phyloP scores from a whole-genome alignment of 2,888 invertebrate genomes.

The Apamea crenata region DNA sequence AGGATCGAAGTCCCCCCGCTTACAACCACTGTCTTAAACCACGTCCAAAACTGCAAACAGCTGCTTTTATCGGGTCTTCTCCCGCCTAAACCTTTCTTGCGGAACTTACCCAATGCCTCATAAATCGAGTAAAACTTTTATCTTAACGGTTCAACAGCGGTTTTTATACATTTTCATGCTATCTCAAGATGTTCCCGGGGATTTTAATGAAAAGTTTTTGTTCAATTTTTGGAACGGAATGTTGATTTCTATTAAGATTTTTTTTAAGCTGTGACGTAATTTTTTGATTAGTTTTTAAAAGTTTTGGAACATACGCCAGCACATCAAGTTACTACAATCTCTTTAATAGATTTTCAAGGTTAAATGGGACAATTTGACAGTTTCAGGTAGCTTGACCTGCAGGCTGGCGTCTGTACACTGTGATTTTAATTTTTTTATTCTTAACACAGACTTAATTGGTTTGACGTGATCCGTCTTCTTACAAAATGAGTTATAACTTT shows the following conservation, averaged over 20 bases:
- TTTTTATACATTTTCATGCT: slow-evolving; percentile 58
- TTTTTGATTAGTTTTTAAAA: slow-evolving; percentile 10
- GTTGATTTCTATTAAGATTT: slow-evolving; percentile 26
- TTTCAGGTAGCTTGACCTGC: too few species aligned
- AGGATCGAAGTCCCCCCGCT: slow-evolving; percentile 1
- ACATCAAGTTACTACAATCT: too few species aligned
- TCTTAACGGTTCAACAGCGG: slow-evolving; percentile 59
- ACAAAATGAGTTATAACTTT: too few species aligned
- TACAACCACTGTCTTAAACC: slow-evolving; percentile 26
- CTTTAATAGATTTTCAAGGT: too few species aligned
- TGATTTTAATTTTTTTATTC: background rate
- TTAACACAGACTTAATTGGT: background rate
- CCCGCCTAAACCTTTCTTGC: slow-evolving; percentile 50
- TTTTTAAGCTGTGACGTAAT: slow-evolving; percentile 12
- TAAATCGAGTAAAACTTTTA: slow-evolving; percentile 66
- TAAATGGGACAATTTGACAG: too few species aligned
- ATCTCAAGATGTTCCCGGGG: slow-evolving; percentile 48
- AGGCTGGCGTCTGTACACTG: background rate
- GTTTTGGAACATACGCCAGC: too few species aligned
- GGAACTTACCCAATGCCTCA: slow-evolving; percentile 55
- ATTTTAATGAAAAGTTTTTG: slow-evolving; percentile 63
- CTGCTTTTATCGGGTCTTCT: slow-evolving; percentile 60
- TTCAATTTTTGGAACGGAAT: slow-evolving; percentile 26
- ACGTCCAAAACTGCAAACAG: slow-evolving; percentile 24
- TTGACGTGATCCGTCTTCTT: background rate